Evolutionary conservation across 2,888 invertebrate species (phyloP).

Genomic region (Polyommatus iphigenia): DNA sequence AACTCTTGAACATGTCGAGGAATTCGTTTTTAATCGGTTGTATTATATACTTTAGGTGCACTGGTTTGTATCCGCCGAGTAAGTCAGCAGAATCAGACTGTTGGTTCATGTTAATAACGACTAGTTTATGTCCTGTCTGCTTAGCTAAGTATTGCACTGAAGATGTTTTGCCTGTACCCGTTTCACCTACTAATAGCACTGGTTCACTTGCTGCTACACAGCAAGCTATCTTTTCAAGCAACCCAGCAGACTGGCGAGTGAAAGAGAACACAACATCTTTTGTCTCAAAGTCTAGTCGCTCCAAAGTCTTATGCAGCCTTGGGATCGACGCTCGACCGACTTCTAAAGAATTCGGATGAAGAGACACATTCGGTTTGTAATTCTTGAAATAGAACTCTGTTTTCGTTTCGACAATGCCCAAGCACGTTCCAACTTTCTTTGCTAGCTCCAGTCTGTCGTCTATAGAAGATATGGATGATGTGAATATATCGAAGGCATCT

Average conservation of each 20-base stretch:
- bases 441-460: slow-evolving; percentile 84
- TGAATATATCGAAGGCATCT: slow-evolving; percentile 95
- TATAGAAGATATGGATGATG: slow-evolving; percentile 86
- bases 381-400: slow-evolving; percentile 89
- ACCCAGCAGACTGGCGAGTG: slow-evolving; percentile 88
- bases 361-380: slow-evolving; percentile 87
- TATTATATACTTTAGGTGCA: slow-evolving; percentile 92
- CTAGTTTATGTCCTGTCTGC: slow-evolving; percentile 89
- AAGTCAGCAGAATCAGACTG: slow-evolving; percentile 98
- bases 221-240: slow-evolving; percentile 93
- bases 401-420: slow-evolving; percentile 90
- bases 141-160: slow-evolving; percentile 94
- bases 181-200: slow-evolving; percentile 97
- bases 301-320: slow-evolving; percentile 64
- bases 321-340: slow-evolving; percentile 85
- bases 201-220: slow-evolving; percentile 92
- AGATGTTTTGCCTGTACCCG: slow-evolving; percentile 99
- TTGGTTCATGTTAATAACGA: slow-evolving; percentile 99
- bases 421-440: slow-evolving; percentile 86
- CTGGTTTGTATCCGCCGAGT: slow-evolving; percentile 98
- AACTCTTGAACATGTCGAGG: slow-evolving; percentile 88
- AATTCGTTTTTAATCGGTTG: slow-evolving; percentile 91
- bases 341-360: slow-evolving; percentile 79
- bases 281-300: slow-evolving; percentile 60
- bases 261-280: slow-evolving; percentile 86